phyloP scores from a whole-genome alignment of 2,113 vertebrate species.

The Osmerus eperlanus region DNA sequence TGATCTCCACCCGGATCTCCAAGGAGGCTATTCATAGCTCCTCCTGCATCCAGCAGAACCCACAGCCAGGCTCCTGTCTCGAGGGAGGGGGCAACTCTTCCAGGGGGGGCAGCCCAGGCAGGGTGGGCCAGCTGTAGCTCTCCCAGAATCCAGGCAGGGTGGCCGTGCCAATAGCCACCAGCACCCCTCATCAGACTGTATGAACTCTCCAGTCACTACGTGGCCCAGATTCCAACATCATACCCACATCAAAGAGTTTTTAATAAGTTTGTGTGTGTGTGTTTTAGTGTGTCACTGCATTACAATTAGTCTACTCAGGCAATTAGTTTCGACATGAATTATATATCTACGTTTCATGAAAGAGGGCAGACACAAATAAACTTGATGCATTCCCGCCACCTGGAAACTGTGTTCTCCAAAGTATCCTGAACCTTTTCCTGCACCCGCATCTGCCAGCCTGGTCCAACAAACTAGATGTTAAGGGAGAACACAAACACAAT shows the following conservation, averaged over 20 bases:
- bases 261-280: constrained; percentile 15
- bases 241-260: constrained; percentile 54
- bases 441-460: background rate
- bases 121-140: constrained; percentile 42
- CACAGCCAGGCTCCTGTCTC: too few species aligned
- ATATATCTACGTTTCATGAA: constrained; percentile 22
- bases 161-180: constrained; percentile 44
- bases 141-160: constrained; percentile 11
- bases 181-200: constrained; percentile 39
- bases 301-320: constrained; percentile 27
- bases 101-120: constrained; percentile 26
- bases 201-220: constrained; percentile 33
- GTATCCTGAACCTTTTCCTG: background rate
- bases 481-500: too few species aligned
- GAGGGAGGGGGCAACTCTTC: background rate
- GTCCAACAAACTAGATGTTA: background rate
- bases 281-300: constrained; percentile 8
- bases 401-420: constrained; percentile 5
- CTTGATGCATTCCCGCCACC: background rate
- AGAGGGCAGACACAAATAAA: constrained; percentile 20
- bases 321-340: constrained; percentile 34
- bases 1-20: background rate
- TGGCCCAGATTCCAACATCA: constrained; percentile 63
- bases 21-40: background rate
- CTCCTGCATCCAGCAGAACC: too few species aligned